Base-by-base conservation (phyloP, 2,888 invertebrate species). In the Apamea anceps region DNA sequence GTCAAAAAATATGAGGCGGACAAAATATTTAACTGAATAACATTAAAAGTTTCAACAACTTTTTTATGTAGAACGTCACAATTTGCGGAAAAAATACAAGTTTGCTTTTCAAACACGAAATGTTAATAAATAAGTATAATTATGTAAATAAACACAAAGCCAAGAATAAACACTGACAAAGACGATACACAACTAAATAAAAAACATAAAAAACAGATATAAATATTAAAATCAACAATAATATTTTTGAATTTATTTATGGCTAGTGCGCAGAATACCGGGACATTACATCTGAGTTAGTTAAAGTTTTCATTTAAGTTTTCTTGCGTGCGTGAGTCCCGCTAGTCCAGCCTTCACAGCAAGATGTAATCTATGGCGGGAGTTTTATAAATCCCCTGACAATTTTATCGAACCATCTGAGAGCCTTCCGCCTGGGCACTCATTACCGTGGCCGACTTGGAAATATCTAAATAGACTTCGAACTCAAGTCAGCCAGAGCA, bases 1-100 rank as follows among this genome's bases (percentile, higher is more conserved):
- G 13, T 62, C 8, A n/a, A 63, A 54, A 4, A 66, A 73, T 82
- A 75, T 42, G 57, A 86, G 86, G 82, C 60, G 86, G 83, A 76
- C 6, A 62, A 70, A 48, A 48, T 51, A 70, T n/a, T 18, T 48
- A 73, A 48, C 25, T 63, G 45, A 60, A 37, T 57, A 32, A n/a
- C 32, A 48, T 18, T 15, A 60, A 28, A 45, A 25, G 0, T 48
- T n/a, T 45, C n/a, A 6, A 72, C 28, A 74, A 75, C 54, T 25
- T 45, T 62, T 51, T 62, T 60, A 37, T 28, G 18, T n/a, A 21
- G 13, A 42, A 72, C 37, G n/a, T 67, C 25, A 73, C n/a, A 70
- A 68, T 51, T 70, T 51, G 15, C 21, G 57, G 3, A 63, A 57
- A 67, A 72, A 79, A 71, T 18, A n/a, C 71, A 62, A 25, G 70